These are phyloP conservation scores for Cantharis rufa DNA, from an alignment of 2,888 invertebrate species.

Conservation along the genomic window DNA sequence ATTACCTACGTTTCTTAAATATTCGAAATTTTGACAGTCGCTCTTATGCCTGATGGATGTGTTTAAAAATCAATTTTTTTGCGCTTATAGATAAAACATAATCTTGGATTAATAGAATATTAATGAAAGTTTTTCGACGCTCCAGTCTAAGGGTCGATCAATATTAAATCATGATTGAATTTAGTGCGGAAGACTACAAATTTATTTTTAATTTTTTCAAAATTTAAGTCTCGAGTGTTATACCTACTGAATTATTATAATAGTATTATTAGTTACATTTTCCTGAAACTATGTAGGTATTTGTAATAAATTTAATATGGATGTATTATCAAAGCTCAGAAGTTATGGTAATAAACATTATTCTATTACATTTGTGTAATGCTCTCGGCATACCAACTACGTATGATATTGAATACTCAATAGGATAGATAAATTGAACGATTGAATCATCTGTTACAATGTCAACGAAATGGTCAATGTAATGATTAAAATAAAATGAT, in stretches of 20 bases:
- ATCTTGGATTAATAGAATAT: background rate
- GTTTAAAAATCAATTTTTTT: background rate
- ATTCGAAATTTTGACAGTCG: background rate
- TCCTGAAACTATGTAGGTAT: background rate
- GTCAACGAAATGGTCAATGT: background rate
- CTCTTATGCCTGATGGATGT: background rate
- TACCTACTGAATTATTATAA: no score
- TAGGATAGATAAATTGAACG: background rate
- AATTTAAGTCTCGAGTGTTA: no score
- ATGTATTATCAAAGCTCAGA: background rate
- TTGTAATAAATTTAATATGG: background rate
- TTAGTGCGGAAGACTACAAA: background rate
- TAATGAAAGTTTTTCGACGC: background rate
- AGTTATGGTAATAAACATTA: background rate
- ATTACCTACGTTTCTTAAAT: background rate
- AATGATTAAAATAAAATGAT: background rate
- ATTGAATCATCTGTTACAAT: background rate
- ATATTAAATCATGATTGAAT: background rate
- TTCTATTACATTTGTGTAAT: background rate
- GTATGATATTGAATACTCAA: background rate
- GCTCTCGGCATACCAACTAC: background rate
- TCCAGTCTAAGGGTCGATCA: background rate
- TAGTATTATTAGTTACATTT: background rate
- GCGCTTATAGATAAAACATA: background rate
- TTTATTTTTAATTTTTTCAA: background rate